phyloP scores from a whole-genome alignment of 1,140 invertebrate genomes.

The Drosophila nigrodunni region DNA sequence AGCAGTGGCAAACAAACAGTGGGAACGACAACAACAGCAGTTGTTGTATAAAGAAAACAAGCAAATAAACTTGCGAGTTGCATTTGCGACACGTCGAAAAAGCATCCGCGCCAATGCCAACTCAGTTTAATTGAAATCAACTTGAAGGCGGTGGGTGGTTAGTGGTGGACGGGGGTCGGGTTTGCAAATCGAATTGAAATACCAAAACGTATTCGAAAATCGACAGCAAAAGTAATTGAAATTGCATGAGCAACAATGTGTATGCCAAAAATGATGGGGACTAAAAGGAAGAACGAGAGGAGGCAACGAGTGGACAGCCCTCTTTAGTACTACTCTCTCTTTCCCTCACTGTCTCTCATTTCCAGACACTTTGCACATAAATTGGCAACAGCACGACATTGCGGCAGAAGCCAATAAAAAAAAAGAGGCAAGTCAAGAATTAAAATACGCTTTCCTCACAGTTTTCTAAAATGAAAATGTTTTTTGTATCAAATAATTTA shows the following conservation, averaged over 20 bases:
- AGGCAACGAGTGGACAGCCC: slow-evolving; percentile 47
- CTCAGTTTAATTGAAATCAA: slow-evolving; percentile 83
- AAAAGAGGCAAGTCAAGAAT: background rate
- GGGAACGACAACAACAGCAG: slow-evolving; percentile 39
- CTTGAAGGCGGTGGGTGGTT: slow-evolving; percentile 29
- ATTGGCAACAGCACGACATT: slow-evolving; percentile 60
- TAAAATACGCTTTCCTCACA: slow-evolving; percentile 14
- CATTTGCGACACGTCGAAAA: slow-evolving; percentile 80
- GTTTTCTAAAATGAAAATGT: background rate
- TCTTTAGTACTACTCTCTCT: background rate
- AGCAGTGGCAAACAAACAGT: slow-evolving; percentile 32
- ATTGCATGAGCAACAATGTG: slow-evolving; percentile 81
- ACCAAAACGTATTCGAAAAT: slow-evolving; percentile 79
- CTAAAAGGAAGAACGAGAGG: background rate
- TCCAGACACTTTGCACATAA: slow-evolving; percentile 62
- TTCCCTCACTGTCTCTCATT: background rate
- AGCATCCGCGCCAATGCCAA: slow-evolving; percentile 72
- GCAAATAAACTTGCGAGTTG: slow-evolving; percentile 76
- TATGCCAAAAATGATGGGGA: slow-evolving; percentile 15
- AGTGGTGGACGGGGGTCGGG: slow-evolving; percentile 11
- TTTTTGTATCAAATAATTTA: background rate
- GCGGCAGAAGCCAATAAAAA: slow-evolving; percentile 38
- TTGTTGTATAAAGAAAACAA: slow-evolving; percentile 67
- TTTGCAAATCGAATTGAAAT: slow-evolving; percentile 77
- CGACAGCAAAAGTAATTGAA: slow-evolving; percentile 82